Conservation (phyloP, 2,113 vertebrate genomes). For the Cebus imitator region DNA sequence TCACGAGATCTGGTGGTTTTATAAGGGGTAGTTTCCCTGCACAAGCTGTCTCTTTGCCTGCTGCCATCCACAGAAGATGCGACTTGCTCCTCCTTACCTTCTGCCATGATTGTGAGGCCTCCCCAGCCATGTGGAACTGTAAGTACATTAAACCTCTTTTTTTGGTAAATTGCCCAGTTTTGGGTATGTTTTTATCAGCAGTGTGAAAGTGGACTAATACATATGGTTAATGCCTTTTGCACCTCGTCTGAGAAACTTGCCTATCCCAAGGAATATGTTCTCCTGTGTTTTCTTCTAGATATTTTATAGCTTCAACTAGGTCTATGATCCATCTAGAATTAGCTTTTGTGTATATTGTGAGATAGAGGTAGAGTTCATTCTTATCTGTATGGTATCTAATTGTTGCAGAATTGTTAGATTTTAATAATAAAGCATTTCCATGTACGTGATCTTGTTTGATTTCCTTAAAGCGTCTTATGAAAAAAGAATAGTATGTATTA, state of each 20-base stretch:
- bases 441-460: background rate
- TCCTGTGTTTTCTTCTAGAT: background rate
- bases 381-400: background rate
- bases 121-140: no score
- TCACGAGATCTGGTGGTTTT: no score
- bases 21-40: no score
- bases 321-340: background rate
- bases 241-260: background rate
- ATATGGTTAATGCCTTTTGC: background rate
- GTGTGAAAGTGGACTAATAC: no score
- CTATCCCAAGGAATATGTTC: background rate
- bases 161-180: no score
- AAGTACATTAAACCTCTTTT: no score
- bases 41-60: no score
- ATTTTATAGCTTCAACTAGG: background rate
- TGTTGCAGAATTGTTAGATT: background rate
- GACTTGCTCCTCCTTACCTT: no score
- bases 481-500: background rate
- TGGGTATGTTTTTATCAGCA: no score
- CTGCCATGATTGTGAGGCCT: no score
- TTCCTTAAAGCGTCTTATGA: background rate
- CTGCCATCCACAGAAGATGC: no score
- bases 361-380: background rate
- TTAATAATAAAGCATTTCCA: constrained; percentile 29
- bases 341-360: background rate